Evolutionary conservation across 2,888 invertebrate genomes (phyloP).

Genomic region (Tenthredo amoena): DNA sequence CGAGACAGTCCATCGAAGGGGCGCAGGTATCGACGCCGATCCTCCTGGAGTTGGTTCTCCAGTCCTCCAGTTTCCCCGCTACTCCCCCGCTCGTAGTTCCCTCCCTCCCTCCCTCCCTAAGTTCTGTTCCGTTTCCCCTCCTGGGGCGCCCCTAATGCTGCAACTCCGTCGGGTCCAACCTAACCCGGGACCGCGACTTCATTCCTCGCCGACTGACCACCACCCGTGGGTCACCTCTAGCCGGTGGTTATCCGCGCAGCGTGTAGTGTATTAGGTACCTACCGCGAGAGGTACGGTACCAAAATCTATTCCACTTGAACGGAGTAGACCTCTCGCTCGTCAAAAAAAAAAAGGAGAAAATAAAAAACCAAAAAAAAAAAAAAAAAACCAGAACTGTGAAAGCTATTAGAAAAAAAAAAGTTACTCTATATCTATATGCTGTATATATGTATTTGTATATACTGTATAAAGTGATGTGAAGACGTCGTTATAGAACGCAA

Average conservation of each 20-base stretch:
- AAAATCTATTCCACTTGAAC: neutral
- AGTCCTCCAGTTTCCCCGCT: conserved; percentile 79
- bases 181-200: conserved; percentile 76
- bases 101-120: conserved; percentile 77
- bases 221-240: conserved; percentile 63
- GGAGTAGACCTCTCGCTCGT: neutral
- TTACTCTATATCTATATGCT: neutral
- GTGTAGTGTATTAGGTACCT: conserved; percentile 23
- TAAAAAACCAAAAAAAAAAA: neutral
- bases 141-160: conserved; percentile 70
- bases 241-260: conserved; percentile 45
- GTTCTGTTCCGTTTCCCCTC: conserved; percentile 78
- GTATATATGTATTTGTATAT: neutral
- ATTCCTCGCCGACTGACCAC: conserved; percentile 78
- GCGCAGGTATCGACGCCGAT: conserved; percentile 65
- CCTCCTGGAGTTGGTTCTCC: conserved; percentile 81
- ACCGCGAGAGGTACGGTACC: neutral
- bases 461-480: neutral
- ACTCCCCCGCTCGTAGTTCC: conserved; percentile 80
- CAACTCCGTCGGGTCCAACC: conserved; percentile 71
- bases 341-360: neutral
- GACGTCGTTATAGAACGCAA: neutral
- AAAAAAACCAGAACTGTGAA: neutral
- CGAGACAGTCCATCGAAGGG: neutral
- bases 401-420: neutral